Percentiles rank a stretch among this genome's conserved stretches.
Evolutionary conservation across 2,113 vertebrate species (phyloP).

Genomic region (Phrynosoma blainvillii): DNA sequence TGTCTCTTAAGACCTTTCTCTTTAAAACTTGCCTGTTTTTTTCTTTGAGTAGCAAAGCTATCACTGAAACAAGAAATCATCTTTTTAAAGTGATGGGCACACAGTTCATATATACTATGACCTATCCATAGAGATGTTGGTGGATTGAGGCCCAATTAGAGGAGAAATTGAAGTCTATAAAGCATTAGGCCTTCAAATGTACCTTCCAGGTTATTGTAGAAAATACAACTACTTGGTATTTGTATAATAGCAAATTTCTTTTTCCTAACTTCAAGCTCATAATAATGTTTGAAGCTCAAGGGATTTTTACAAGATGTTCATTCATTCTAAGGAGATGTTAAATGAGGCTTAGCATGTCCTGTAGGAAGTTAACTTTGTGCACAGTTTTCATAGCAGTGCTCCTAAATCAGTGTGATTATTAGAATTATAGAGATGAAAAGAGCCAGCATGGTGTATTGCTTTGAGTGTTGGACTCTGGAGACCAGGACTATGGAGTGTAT

Average conservation of each 20-base stretch:
- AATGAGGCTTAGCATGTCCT: background rate
- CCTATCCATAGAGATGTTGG: background rate
- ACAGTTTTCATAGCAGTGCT: background rate
- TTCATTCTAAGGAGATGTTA: background rate
- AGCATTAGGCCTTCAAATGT: background rate
- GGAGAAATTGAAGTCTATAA: background rate
- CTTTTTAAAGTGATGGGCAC: background rate
- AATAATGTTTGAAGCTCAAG: background rate
- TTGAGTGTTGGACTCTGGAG: no score
- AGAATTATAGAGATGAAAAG: background rate
- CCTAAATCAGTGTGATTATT: background rate
- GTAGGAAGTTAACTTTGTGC: background rate
- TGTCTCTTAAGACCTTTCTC: constrained; percentile 5
- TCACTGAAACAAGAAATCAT: background rate
- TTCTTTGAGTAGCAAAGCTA: constrained; percentile 7
- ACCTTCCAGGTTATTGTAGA: background rate
- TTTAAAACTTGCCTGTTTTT: constrained; percentile 25
- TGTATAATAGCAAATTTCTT: background rate
- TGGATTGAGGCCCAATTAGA: constrained; percentile 9
- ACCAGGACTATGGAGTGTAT: no score
- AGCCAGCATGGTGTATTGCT: background rate
- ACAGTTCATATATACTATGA: background rate
- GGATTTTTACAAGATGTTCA: background rate
- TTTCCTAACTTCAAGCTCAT: constrained; percentile 10
- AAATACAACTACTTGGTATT: background rate